Percentiles rank a stretch among this genome's conserved stretches.
Evolutionary conservation across 2,888 invertebrate genomes (phyloP).

Genomic region (Meliscaeva auricollis): DNA sequence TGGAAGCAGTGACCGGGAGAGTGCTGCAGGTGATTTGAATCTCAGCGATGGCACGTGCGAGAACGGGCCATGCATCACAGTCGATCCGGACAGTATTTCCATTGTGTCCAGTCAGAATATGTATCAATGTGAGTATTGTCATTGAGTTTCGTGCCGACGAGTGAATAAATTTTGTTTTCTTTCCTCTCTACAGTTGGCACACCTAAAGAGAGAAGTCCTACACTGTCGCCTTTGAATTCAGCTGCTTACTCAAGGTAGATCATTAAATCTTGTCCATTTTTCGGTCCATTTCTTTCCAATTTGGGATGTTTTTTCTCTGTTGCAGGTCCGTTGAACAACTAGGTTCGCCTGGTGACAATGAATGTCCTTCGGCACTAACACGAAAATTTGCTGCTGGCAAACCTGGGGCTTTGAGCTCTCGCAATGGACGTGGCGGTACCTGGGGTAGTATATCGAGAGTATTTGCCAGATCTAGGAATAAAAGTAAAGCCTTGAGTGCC

Average conservation of each 20-base stretch:
- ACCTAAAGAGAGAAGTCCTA: slow-evolving; percentile 93
- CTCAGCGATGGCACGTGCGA: slow-evolving; percentile 88
- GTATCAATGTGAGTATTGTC: slow-evolving; percentile 83
- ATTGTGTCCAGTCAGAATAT: slow-evolving; percentile 84
- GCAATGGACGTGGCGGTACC: slow-evolving; percentile 89
- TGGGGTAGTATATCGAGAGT: slow-evolving; percentile 97
- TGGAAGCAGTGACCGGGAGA: slow-evolving; percentile 91
- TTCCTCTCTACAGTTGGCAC: slow-evolving; percentile 87
- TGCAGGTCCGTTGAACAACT: slow-evolving; percentile 89
- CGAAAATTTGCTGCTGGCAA: slow-evolving; percentile 82
- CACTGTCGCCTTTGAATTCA: slow-evolving; percentile 91
- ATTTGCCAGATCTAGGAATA: slow-evolving; percentile 93
- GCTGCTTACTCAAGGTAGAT: slow-evolving; percentile 89
- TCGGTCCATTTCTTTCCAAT: slow-evolving; percentile 78
- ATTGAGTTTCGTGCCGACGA: background rate
- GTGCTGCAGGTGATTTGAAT: slow-evolving; percentile 91
- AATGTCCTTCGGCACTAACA: slow-evolving; percentile 86
- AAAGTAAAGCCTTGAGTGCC: slow-evolving; percentile 87
- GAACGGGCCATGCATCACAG: slow-evolving; percentile 84
- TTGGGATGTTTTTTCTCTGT: background rate
- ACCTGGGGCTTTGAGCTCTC: slow-evolving; percentile 83
- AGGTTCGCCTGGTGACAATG: slow-evolving; percentile 90
- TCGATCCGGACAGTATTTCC: slow-evolving; percentile 84
- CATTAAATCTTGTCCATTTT: background rate
- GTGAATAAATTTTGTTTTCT: slow-evolving; percentile 6